Conservation (phyloP, 1,140 invertebrate genomes). For the Akabosia matsudoensis region DNA sequence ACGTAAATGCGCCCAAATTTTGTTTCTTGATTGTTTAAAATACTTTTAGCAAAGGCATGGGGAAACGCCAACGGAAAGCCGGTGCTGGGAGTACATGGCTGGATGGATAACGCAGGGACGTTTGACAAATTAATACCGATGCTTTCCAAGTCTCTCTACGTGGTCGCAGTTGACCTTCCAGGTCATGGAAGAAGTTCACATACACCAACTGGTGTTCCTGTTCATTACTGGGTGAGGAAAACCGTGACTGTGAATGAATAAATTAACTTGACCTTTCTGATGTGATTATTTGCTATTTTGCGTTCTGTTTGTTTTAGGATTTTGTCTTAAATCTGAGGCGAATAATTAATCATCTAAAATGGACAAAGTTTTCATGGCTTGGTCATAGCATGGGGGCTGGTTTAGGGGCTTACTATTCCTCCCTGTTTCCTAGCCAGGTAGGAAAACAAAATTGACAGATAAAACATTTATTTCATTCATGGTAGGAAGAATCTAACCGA, state of each 20-base stretch:
- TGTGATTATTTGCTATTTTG: too few species aligned
- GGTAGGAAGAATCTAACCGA: not conserved
- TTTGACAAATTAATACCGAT: conserved; percentile 51
- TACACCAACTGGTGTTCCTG: conserved; percentile 1
- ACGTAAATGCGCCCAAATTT: too few species aligned
- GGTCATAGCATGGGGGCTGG: conserved; percentile 61
- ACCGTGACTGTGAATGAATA: not conserved
- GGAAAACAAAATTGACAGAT: too few species aligned
- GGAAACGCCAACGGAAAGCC: conserved; percentile 55
- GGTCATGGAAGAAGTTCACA: conserved; percentile 53
- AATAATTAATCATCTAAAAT: conserved; percentile 58
- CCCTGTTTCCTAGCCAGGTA: conserved; percentile 38
- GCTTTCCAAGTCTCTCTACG: conserved; percentile 45
- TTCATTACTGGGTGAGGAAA: conserved; percentile 27
- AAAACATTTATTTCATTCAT: not conserved
- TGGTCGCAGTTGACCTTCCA: conserved; percentile 49
- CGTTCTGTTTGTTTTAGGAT: conserved; percentile 45
- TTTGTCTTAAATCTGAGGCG: conserved; percentile 55
- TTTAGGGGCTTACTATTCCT: conserved; percentile 36
- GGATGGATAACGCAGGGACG: conserved; percentile 53
- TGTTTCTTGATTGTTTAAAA: too few species aligned
- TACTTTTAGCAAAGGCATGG: conserved; percentile 61
- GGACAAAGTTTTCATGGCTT: conserved; percentile 62
- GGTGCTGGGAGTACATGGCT: conserved; percentile 63
- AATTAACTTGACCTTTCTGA: too few species aligned